Conservation (phyloP, 2,797 vertebrate species). For the Phoeniculus purpureus region DNA sequence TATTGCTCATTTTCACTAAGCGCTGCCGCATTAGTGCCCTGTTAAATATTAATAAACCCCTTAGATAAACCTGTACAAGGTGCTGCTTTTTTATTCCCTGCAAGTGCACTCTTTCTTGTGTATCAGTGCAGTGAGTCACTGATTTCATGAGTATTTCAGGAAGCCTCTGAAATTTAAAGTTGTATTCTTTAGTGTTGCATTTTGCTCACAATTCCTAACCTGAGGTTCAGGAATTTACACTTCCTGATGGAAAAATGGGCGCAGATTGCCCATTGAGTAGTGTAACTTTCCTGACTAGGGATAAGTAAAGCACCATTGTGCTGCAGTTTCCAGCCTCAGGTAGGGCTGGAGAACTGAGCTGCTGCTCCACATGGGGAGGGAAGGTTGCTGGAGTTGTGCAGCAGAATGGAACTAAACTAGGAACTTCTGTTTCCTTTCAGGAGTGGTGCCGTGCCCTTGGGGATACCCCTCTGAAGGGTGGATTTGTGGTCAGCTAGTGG, state of each 20-base stretch:
- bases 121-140: constrained; percentile 1
- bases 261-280: neutral
- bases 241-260: neutral
- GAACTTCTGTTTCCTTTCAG: constrained; percentile 8
- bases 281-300: neutral
- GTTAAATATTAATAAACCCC: constrained; percentile 50
- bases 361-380: neutral
- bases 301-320: accelerated
- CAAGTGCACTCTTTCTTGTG: neutral
- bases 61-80: constrained; percentile 29
- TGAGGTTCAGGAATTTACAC: neutral
- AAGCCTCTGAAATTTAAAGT: constrained; percentile 18
- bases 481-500: neutral
- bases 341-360: neutral
- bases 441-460: neutral
- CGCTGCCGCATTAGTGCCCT: constrained; percentile 7
- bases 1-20: constrained; percentile 16
- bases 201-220: neutral
- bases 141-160: constrained; percentile 16
- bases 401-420: neutral
- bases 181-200: neutral
- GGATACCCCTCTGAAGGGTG: neutral
- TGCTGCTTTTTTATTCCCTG: neutral
- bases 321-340: neutral
- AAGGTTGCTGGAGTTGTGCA: neutral